phyloP scores from a whole-genome alignment of 1,140 invertebrate species.

The Muscidifurax raptorellus region DNA sequence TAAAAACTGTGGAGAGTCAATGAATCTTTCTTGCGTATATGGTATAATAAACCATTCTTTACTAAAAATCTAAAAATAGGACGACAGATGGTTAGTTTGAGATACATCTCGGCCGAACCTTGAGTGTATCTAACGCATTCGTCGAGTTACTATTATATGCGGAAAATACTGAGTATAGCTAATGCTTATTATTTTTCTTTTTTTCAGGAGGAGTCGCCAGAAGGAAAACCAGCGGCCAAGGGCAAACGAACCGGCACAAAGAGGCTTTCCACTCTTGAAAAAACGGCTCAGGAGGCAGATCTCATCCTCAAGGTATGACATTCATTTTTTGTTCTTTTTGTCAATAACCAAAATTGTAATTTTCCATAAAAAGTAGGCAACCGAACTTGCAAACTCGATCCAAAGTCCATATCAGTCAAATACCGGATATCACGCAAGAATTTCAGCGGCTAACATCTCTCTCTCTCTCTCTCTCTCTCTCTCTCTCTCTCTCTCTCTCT shows the following conservation, averaged over 20 bases:
- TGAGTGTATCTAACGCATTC: not conserved
- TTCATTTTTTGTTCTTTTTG: not conserved
- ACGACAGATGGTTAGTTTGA: too few species aligned
- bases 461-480: not conserved
- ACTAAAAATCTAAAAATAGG: too few species aligned
- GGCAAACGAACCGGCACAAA: slow-evolving; percentile 72
- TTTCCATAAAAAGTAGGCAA: too few species aligned
- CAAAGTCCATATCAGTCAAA: too few species aligned
- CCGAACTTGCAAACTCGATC: too few species aligned
- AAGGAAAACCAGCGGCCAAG: slow-evolving; percentile 71
- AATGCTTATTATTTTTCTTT: slow-evolving; percentile 41
- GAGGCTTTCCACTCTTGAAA: slow-evolving; percentile 74
- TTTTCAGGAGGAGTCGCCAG: slow-evolving; percentile 68
- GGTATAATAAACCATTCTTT: too few species aligned
- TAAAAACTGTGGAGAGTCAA: too few species aligned
- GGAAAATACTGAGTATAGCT: not conserved
- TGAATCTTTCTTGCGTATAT: too few species aligned
- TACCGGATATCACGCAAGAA: too few species aligned
- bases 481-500: not conserved
- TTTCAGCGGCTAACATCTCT: not conserved
- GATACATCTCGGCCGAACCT: not conserved
- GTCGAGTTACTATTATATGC: too few species aligned
- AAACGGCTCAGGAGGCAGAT: slow-evolving; percentile 74
- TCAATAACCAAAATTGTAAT: not conserved
- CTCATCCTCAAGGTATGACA: slow-evolving; percentile 71